These are phyloP conservation scores for Caranx melampygus DNA, from an alignment of 2,113 vertebrate species.

Conservation along the genomic window DNA sequence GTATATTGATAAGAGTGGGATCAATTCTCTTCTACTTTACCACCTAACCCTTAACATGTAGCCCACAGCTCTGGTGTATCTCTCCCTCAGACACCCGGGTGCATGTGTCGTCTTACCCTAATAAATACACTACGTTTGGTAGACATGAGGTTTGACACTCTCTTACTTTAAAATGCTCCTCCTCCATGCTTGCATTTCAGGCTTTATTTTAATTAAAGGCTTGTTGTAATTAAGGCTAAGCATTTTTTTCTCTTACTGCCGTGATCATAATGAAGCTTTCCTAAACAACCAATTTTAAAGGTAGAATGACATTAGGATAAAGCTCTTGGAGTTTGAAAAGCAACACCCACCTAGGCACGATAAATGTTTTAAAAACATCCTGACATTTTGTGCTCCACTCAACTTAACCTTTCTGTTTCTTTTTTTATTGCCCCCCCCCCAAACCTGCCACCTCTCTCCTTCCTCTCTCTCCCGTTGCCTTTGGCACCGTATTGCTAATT, in stretches of 20 bases:
- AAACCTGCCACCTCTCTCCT: conserved; percentile 26
- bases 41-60: background rate
- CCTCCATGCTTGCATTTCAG: background rate
- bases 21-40: background rate
- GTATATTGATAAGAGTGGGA: background rate
- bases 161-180: background rate
- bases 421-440: conserved; percentile 32
- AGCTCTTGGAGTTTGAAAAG: conserved; percentile 16
- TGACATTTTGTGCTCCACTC: conserved; percentile 45
- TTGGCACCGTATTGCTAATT: conserved; percentile 59
- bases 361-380: conserved; percentile 41
- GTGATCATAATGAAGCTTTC: conserved; percentile 2
- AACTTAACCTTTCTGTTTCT: conserved; percentile 44
- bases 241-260: conserved; percentile 1
- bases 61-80: background rate
- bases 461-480: conserved; percentile 21
- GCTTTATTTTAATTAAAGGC: conserved; percentile 11
- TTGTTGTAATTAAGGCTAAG: background rate
- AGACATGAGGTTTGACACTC: background rate
- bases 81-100: background rate
- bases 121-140: background rate
- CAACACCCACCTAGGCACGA: background rate
- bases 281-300: conserved; percentile 10
- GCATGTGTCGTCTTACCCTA: background rate
- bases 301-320: conserved; percentile 22